Evolutionary conservation across 2,113 vertebrate genomes (phyloP), one percentile per base, ranked within the genome.

Genomic region (Gracilinanus agilis): DNA sequence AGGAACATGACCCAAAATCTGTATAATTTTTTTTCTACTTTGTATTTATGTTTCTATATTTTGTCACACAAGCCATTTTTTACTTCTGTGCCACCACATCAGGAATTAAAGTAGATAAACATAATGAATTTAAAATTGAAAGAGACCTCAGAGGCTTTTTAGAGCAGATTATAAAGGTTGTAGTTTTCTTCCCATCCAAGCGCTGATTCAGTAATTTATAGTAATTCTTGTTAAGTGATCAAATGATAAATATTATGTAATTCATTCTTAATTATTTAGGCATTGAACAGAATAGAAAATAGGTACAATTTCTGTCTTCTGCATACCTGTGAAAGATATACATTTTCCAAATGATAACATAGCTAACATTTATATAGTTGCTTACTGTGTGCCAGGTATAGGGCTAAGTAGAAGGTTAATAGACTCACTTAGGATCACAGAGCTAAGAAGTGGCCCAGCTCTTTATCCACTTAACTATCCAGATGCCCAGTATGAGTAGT

Each of bases 91-190:
- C 90, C 88, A 93, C 44, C 49, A 34, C 88, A 89, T 95, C 54
- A 94, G 88, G 27, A 97, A 75, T 90, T 89, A 49, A 91, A 97
- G 90, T 95, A n/a, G 94, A 53, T 95, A 83, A 91, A 75, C 54
- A 91, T 55, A 40, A 67, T 93, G 90, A 90, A 90, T 34, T 19
- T 24, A 0, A 53, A 92, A 93, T 56, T 40, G n/a, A n/a, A 83
- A 83, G 7, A 2, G 16, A 40, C 6, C 67, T 40, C 19, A 40
- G 16, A 83, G 19, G 67, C 67, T 83, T 83, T 83, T n/a, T 83
- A 40, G 4, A 19, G 67, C 40, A 83, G 34, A 83, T 83, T 23
- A 21, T 83, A 6, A 40, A 83, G 2, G 21, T 83, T 83, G n/a
- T 83, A 16, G 34, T 1, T 8, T 40, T 40, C 40, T 83, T 40